These are phyloP conservation scores for Cryptomyrus ogoouensis DNA, from an alignment of 2,113 vertebrate species.

Conservation along the genomic window DNA sequence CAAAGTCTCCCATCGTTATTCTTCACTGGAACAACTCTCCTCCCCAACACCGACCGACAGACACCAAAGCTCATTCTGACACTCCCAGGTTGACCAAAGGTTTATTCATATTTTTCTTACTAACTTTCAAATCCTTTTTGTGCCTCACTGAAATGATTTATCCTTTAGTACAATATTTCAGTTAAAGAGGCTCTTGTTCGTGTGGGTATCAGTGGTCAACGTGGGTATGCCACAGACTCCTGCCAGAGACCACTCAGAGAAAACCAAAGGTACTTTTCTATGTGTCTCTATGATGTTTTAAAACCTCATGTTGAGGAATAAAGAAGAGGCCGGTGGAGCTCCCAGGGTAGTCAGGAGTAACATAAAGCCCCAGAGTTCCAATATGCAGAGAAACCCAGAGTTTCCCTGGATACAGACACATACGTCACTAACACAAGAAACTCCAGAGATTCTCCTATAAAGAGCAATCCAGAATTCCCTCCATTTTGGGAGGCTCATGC, in stretches of 20 bases:
- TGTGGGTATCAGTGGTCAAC: neutral
- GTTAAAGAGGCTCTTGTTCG: neutral
- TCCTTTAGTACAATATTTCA: neutral
- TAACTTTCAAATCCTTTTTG: neutral
- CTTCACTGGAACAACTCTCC: neutral
- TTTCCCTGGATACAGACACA: neutral
- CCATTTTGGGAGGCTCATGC: neutral
- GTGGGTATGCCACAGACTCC: neutral
- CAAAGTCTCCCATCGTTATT: neutral
- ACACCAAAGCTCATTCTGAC: neutral
- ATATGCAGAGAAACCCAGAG: neutral
- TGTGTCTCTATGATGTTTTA: neutral
- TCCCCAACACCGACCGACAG: neutral
- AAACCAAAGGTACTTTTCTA: neutral
- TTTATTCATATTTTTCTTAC: neutral
- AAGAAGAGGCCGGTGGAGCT: neutral
- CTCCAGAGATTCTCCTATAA: neutral
- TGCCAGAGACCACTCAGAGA: neutral
- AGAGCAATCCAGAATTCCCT: neutral
- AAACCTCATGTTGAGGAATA: neutral
- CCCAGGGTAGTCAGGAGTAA: neutral
- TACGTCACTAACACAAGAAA: neutral
- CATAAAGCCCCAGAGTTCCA: neutral
- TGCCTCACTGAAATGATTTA: neutral
- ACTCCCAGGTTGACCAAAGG: neutral